phyloP scores from a whole-genome alignment of 2,797 vertebrate species.

The Gila robusta region DNA sequence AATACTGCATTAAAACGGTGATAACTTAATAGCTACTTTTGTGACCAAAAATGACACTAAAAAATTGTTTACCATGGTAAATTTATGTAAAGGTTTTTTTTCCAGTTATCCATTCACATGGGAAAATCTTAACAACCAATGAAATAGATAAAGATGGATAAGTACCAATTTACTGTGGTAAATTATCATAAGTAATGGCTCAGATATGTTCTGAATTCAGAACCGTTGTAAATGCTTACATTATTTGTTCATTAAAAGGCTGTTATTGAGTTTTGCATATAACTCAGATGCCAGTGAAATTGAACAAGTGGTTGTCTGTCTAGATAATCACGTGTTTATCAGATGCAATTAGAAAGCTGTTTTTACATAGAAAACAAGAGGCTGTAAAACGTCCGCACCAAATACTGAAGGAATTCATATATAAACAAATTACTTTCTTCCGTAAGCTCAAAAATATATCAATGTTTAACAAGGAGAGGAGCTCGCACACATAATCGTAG shows the following conservation, averaged over 20 bases:
- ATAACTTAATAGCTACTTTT: background rate
- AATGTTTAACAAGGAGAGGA: background rate
- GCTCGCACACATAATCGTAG: background rate
- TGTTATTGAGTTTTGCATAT: background rate
- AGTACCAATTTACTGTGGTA: background rate
- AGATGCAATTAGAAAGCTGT: background rate
- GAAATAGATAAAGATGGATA: background rate
- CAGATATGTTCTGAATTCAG: background rate
- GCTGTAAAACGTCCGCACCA: too few relatives aligned
- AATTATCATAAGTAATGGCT: background rate
- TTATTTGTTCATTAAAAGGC: background rate
- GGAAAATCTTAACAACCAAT: background rate
- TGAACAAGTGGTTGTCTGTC: background rate
- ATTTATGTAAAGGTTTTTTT: background rate
- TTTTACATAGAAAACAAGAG: background rate
- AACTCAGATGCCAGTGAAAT: too few relatives aligned
- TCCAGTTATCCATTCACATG: background rate
- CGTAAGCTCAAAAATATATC: background rate
- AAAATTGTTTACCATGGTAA: background rate
- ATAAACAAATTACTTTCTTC: background rate
- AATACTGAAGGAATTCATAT: background rate
- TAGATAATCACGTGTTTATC: slow-evolving; percentile 7
- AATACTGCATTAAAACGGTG: background rate
- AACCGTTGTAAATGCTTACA: background rate
- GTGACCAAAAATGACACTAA: too few relatives aligned